Percentiles rank a stretch among this genome's conserved stretches.
phyloP scores from a whole-genome alignment of 2,888 invertebrate genomes.

The Erynnis tages region DNA sequence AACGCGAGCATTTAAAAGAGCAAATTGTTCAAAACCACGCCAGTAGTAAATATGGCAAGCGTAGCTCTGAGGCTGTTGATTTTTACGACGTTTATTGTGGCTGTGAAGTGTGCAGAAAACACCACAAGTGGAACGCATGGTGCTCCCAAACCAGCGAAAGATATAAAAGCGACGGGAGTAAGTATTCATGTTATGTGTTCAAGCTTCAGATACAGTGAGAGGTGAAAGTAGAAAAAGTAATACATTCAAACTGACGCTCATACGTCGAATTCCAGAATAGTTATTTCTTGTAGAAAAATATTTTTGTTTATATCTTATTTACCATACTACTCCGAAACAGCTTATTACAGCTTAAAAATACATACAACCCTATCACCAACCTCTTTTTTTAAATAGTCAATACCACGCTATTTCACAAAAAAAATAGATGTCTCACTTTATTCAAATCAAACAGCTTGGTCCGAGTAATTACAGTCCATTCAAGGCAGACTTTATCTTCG shows the following conservation, averaged over 20 bases:
- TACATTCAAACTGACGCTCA: not conserved
- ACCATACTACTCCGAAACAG: no score
- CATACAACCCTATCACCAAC: no score
- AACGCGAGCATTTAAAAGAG: slow-evolving; percentile 25
- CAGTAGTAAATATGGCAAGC: slow-evolving; percentile 34
- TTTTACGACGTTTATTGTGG: slow-evolving; percentile 30
- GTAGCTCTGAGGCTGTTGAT: slow-evolving; percentile 30
- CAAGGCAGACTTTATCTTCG: slow-evolving; percentile 36
- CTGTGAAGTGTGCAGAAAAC: slow-evolving; percentile 30
- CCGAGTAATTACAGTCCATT: slow-evolving; percentile 37
- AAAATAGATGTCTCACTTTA: slow-evolving; percentile 29
- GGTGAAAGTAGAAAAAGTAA: not conserved
- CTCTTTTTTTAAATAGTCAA: no score
- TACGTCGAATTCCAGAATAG: not conserved
- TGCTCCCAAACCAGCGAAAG: slow-evolving; percentile 24
- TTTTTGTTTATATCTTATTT: no score
- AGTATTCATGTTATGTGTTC: slow-evolving; percentile 28
- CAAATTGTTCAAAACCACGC: slow-evolving; percentile 22
- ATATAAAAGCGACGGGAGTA: slow-evolving; percentile 40
- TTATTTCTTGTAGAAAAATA: not conserved
- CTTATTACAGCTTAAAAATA: no score
- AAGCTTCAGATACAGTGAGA: slow-evolving; percentile 3
- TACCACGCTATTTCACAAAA: slow-evolving; percentile 9
- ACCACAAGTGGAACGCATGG: slow-evolving; percentile 20
- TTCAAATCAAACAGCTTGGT: slow-evolving; percentile 35